Conservation (phyloP, 2,113 vertebrate genomes). For the Leiothrix lutea region DNA sequence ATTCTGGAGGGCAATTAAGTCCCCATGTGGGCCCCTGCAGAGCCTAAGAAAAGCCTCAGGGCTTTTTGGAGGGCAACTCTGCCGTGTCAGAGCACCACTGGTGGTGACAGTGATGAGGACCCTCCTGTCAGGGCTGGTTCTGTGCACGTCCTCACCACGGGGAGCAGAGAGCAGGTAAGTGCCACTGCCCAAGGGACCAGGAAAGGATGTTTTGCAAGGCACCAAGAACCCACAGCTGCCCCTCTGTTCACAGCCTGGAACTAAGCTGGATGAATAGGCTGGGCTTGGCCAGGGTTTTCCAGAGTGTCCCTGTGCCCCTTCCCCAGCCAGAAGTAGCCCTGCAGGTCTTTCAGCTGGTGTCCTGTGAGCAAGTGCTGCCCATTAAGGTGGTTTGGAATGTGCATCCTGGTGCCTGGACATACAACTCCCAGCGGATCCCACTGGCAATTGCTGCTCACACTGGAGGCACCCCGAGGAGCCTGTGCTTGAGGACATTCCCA, state of each 20-base stretch:
- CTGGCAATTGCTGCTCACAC: not conserved
- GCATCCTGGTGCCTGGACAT: not conserved
- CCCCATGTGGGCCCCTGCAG: not conserved
- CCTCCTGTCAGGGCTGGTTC: not conserved
- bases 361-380: not conserved
- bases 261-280: not conserved
- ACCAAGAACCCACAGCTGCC: not conserved
- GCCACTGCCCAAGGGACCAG: not conserved
- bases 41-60: not conserved
- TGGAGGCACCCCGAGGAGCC: not conserved
- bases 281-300: not conserved
- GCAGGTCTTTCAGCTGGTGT: not conserved
- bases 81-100: not conserved
- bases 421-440: not conserved
- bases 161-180: not conserved
- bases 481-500: not conserved
- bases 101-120: fast-evolving
- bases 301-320: not conserved
- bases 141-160: fast-evolving
- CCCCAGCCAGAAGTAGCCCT: not conserved
- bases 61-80: not conserved
- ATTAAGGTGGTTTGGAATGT: not conserved
- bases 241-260: not conserved
- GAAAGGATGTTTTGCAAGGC: not conserved
- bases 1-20: not conserved